A percentile compares a stretch with the other conserved stretches of the same genome.
phyloP scores from a whole-genome alignment of 1,140 invertebrate species.

The Triops longicaudatus region DNA sequence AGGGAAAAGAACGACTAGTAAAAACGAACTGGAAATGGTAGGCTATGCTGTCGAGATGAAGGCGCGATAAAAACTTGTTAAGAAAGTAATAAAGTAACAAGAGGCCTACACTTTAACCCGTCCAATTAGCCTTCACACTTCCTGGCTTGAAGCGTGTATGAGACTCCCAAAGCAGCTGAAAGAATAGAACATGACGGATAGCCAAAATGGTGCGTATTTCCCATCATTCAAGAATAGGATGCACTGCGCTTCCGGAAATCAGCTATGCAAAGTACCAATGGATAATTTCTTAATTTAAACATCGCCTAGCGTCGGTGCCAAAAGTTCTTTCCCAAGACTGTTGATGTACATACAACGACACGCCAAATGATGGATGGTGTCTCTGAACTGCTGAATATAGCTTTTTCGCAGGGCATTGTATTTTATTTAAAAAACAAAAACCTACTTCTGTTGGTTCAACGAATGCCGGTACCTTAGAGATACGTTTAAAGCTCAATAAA shows the following conservation, averaged over 20 bases:
- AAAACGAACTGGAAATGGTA: not conserved
- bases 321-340: not conserved
- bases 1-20: not conserved
- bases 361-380: too few relatives aligned
- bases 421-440: too few relatives aligned
- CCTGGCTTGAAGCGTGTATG: not conserved
- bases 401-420: too few relatives aligned
- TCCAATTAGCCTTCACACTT: not conserved
- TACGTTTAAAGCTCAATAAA: too few relatives aligned
- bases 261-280: not conserved
- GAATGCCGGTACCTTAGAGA: too few relatives aligned
- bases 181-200: not conserved
- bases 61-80: not conserved
- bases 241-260: not conserved
- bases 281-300: constrained; percentile 3
- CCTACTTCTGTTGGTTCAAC: too few relatives aligned
- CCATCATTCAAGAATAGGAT: not conserved
- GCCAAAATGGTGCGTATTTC: not conserved
- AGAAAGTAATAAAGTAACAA: not conserved
- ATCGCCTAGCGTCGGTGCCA: not conserved
- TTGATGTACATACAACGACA: too few relatives aligned
- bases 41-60: not conserved
- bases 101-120: not conserved
- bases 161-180: not conserved
- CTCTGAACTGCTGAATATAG: too few relatives aligned